These are phyloP conservation scores for Nephrotoma appendiculata DNA, from an alignment of 2,888 invertebrate species.

Conservation along the genomic window DNA sequence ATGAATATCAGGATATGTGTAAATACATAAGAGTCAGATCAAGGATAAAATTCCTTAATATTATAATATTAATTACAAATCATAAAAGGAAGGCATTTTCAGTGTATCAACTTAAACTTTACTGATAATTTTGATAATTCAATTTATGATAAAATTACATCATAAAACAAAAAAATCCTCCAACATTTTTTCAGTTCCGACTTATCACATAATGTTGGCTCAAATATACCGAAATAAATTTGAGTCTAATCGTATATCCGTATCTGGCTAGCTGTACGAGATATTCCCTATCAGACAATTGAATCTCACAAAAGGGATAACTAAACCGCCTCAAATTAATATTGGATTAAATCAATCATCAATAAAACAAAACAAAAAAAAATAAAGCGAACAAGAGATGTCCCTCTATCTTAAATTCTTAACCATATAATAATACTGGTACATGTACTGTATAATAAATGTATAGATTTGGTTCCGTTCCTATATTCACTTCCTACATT, in stretches of 20 bases:
- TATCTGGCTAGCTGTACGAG: not conserved
- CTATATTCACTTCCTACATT: not conserved
- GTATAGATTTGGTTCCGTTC: not conserved
- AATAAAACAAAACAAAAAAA: not conserved
- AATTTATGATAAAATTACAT: too few species aligned
- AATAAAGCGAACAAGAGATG: not conserved
- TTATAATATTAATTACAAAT: too few species aligned
- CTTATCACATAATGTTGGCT: not conserved
- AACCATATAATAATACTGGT: not conserved
- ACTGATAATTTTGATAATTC: too few species aligned
- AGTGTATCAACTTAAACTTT: too few species aligned
- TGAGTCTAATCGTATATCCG: not conserved
- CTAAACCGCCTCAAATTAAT: not conserved
- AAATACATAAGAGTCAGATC: too few species aligned
- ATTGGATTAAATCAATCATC: not conserved
- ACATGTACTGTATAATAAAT: not conserved
- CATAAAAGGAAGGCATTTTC: too few species aligned
- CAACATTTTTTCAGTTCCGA: not conserved
- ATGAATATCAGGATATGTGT: too few species aligned
- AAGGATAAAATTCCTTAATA: too few species aligned
- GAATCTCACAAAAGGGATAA: not conserved
- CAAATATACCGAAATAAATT: not conserved
- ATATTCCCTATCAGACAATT: not conserved
- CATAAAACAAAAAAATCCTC: too few species aligned
- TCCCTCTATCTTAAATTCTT: not conserved